Evolutionary conservation across 1,140 invertebrate genomes (phyloP), one percentile per base, ranked within the genome.

Genomic region (Scaptodrosophila lebanonensis): DNA sequence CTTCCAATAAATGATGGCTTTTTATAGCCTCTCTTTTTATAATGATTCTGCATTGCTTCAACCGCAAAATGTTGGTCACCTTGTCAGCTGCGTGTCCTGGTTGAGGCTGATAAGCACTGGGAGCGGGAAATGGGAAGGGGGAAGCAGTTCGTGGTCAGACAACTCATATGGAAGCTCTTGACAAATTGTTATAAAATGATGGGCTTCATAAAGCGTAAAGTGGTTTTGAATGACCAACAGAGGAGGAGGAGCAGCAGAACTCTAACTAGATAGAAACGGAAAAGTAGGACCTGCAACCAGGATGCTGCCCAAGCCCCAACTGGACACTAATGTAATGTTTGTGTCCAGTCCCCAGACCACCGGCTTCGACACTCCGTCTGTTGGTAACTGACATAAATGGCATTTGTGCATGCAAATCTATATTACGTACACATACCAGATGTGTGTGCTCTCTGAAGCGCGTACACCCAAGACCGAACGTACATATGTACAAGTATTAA

Each of bases 351-450:
- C n/a, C n/a, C n/a, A n/a, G n/a, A 39, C n/a, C 18, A 15, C 18
- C 9, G 20, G 20, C 18, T 11, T 16, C 52, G 15, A 17, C 47
- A 44, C 35, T 40, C 30, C 18, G 7, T 13, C 35, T 64, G 61
- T 52, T 70, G 75, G 70, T 82, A 82, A 73, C 75, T 66, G 75
- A 70, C 70, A 70, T 66, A 66, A 82, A 82, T 82, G 66, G 54
- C 66, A 82, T 75, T 82, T 82, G n/a, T 43, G 40, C 58, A 82
- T 82, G 75, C 75, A 83, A 82, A 82, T 82, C 66, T 82, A 79
- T 82, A 82, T 82, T 75, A 82, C 70, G 75, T 82, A 82, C 75
- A 79, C 69, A 73, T 36, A n/a, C n/a, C n/a, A n/a, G 57, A 57
- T 75, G 63, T 69, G 63, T 43, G 49, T 25, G 15, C 47, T 15